Percentiles rank a stretch among this genome's conserved stretches.
Evolutionary conservation across 2,113 vertebrate species (phyloP).

Genomic region (Mellivora capensis): DNA sequence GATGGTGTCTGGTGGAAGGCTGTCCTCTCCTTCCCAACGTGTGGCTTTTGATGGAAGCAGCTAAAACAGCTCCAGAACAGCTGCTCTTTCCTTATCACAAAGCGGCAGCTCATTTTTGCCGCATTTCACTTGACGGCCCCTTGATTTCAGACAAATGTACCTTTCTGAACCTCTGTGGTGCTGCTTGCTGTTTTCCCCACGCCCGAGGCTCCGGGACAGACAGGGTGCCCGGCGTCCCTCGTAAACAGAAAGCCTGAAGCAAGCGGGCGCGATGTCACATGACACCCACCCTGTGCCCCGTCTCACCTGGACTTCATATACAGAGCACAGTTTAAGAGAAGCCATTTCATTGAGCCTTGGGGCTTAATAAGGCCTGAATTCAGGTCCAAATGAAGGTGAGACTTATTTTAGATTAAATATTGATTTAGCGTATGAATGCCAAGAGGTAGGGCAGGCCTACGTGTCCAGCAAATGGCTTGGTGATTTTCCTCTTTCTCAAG

Average conservation of each 20-base stretch:
- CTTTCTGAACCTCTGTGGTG: constrained; percentile 15
- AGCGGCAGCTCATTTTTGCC: background rate
- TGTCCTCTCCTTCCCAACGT: constrained; percentile 28
- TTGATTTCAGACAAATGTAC: background rate
- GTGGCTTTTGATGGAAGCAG: constrained; percentile 53
- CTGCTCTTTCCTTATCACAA: constrained; percentile 50
- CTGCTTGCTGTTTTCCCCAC: background rate
- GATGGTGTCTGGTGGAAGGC: constrained; percentile 47
- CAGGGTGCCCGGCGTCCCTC: accelerated
- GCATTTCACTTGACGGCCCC: constrained; percentile 3
- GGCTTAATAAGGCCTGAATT: constrained; percentile 10
- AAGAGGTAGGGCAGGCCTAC: background rate
- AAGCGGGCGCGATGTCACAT: accelerated
- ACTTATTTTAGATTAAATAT: constrained; percentile 39
- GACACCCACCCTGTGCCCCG: background rate
- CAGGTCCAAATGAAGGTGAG: constrained; percentile 29
- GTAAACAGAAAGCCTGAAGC: background rate
- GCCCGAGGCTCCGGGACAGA: background rate
- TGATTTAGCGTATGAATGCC: background rate
- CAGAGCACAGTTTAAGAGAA: background rate
- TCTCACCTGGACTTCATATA: background rate
- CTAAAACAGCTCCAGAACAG: constrained; percentile 36
- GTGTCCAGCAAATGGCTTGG: background rate
- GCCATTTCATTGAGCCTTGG: background rate
- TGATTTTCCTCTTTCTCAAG: background rate